These are phyloP conservation scores for Oligia latruncula DNA, from an alignment of 2,888 invertebrate species.

Conservation along the genomic window DNA sequence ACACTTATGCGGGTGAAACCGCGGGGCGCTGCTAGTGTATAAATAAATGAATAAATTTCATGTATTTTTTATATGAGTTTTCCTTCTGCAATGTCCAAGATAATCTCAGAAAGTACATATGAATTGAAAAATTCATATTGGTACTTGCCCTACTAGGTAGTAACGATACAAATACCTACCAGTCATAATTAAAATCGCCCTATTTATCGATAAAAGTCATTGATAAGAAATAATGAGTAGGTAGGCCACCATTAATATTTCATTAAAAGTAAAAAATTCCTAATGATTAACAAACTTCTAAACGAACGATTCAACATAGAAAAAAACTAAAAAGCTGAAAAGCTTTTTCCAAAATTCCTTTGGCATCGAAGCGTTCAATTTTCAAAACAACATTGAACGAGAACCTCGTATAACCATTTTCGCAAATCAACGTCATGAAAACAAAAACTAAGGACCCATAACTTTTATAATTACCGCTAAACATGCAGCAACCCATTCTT, in stretches of 20 bases:
- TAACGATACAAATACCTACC: too few species aligned
- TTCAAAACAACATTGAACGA: background rate
- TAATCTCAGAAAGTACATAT: too few species aligned
- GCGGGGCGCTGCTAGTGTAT: too few species aligned
- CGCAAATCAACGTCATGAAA: conserved; percentile 31
- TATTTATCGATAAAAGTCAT: background rate
- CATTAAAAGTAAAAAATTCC: background rate
- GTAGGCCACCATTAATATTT: background rate
- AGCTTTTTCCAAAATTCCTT: background rate
- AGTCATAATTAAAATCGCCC: background rate
- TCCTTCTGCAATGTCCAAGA: too few species aligned
- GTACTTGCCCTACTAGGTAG: too few species aligned
- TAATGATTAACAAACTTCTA: background rate
- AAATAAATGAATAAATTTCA: too few species aligned
- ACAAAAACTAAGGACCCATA: conserved; percentile 20
- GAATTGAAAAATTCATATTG: too few species aligned
- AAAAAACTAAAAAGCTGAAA: background rate
- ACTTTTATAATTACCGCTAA: conserved; percentile 54
- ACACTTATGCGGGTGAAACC: too few species aligned
- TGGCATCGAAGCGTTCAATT: conserved; percentile 14
- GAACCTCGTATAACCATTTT: conserved; percentile 12
- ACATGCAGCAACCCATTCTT: conserved; percentile 51
- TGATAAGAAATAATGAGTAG: background rate
- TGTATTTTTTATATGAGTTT: too few species aligned
- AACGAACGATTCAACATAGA: background rate